phyloP scores from a whole-genome alignment of 2,888 invertebrate genomes.

The Teleogryllus oceanicus region DNA sequence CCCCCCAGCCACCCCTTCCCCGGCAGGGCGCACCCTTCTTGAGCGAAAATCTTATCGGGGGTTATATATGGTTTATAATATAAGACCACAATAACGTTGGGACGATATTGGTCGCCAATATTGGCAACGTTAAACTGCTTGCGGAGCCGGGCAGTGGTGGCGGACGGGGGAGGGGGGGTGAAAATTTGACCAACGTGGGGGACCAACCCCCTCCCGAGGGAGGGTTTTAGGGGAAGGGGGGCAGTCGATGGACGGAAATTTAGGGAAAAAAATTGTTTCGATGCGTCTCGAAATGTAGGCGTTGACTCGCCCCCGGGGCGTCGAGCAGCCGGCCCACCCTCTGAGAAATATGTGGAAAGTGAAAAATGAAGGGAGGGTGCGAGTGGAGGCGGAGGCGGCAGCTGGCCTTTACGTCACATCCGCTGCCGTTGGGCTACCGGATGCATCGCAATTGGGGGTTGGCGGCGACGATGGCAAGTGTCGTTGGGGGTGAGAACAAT shows the following conservation, averaged over 20 bases:
- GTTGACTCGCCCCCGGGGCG: background rate
- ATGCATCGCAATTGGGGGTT: background rate
- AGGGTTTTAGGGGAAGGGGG: background rate
- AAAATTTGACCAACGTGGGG: background rate
- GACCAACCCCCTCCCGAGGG: background rate
- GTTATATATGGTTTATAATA: constrained; percentile 18
- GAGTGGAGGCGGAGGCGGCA: background rate
- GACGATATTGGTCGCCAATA: constrained; percentile 18
- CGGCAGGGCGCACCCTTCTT: background rate
- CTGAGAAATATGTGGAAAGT: background rate
- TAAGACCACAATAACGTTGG: constrained; percentile 9
- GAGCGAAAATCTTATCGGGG: constrained; percentile 7
- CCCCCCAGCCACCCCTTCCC: background rate
- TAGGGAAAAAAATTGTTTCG: background rate
- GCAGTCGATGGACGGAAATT: background rate
- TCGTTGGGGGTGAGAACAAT: background rate
- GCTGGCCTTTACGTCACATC: background rate
- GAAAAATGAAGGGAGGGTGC: background rate
- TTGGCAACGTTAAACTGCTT: background rate
- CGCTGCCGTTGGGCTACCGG: background rate
- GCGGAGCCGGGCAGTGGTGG: background rate
- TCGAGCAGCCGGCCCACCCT: too few relatives aligned
- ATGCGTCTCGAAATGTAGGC: background rate
- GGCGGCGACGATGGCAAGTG: background rate
- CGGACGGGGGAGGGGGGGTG: background rate